phyloP scores from a whole-genome alignment of 2,797 vertebrate species.

The Molossus molossus region DNA sequence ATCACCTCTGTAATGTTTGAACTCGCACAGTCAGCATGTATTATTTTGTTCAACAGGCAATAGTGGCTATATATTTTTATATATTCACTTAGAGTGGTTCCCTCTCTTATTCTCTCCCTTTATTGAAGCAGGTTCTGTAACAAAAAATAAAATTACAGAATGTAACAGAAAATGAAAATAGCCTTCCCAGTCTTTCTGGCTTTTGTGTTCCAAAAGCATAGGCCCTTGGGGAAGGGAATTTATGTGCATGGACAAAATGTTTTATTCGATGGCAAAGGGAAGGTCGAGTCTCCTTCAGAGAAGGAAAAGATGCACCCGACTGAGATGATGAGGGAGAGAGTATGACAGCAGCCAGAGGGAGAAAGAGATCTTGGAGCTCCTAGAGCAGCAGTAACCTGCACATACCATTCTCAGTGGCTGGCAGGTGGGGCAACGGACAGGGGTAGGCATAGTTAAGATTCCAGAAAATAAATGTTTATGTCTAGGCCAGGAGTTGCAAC shows the following conservation, averaged over 20 bases:
- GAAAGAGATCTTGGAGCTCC: neutral
- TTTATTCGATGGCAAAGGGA: neutral
- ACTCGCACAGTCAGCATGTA: neutral
- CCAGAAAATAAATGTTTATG: neutral
- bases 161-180: conserved; percentile 22
- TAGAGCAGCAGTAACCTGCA: conserved; percentile 11
- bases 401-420: neutral
- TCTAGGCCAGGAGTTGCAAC: neutral
- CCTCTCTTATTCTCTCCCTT: neutral
- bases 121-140: neutral
- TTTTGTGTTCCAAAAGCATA: conserved; percentile 12
- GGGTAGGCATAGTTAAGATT: neutral
- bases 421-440: neutral
- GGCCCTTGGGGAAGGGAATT: neutral
- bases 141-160: neutral
- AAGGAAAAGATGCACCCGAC: neutral
- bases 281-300: neutral
- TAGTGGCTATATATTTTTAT: conserved; percentile 6
- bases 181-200: neutral
- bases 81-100: neutral
- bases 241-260: neutral
- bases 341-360: neutral
- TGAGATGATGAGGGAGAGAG: neutral
- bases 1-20: neutral
- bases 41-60: neutral